Evolutionary conservation across 2,797 vertebrate genomes (phyloP), one percentile per base, ranked within the genome.

Genomic region (Kryptolebias ocellatus): DNA sequence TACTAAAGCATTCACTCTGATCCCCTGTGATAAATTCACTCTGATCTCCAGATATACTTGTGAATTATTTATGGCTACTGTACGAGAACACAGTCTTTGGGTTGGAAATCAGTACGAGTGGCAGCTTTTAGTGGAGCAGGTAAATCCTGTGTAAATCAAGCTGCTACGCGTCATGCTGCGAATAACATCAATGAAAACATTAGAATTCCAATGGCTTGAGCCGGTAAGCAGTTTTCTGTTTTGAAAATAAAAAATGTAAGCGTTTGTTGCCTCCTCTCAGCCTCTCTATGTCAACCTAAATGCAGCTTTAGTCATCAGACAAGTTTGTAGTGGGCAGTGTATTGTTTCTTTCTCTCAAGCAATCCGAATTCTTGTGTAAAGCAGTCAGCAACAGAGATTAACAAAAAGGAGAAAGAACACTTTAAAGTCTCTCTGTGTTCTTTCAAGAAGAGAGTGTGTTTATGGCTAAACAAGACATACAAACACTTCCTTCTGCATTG

Each of bases 11-110:
- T 86, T 86, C 85, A 42, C 81, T 91, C 64, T 86, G 78, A 89
- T 89, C 79, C 75, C 54, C 63, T 44, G 68, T 73, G 78, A 86
- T 83, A 64, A 80, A 82, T 83, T 89, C 77, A 73, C 84, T 85
- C 77, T 80, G 84, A 90, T 88, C 83, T 80, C 58, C 64, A 44
- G 66, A 63, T 80, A 81, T 79, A 77, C 66, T 81, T 64, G 71
- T 86, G 72, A 80, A 87, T 81, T 78, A 88, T 89, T 88, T 63
- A 90, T 87, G 50, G 64, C 17, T 44, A 78, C 84, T 61, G 76
- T 79, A 67, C 0, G 29, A 47, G 71, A 77, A 80, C 64, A 74
- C 58, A 52, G 70, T 84, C 57, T 76, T 82, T 73, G 53, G 73
- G 53, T 63, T 72, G 72, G 69, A 72, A 70, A 77, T 66, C 74